phyloP scores from a whole-genome alignment of 30 jellyfish, hydroid and myxozoan genomes.

The Thelohanellus kitauei region DNA sequence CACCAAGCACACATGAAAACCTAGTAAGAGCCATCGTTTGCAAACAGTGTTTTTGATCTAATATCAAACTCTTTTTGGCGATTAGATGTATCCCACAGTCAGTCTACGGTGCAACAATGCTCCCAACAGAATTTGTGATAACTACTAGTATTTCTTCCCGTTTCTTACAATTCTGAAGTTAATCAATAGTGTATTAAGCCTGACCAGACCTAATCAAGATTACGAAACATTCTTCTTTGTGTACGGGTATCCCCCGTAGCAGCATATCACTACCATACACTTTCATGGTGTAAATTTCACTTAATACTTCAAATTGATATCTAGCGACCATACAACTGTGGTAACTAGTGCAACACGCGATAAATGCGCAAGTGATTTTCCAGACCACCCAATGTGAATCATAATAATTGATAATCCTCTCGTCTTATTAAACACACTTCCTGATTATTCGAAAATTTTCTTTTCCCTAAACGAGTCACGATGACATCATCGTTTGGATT shows the following conservation, averaged over 20 bases:
- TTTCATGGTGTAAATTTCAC: constrained; percentile 78
- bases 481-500: too few relatives aligned
- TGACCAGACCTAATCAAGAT: constrained; percentile 95
- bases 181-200: constrained; percentile 72
- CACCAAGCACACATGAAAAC: constrained; percentile 89
- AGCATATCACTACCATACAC: constrained; percentile 81
- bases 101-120: constrained; percentile 80
- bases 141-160: constrained; percentile 81
- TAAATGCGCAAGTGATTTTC: constrained; percentile 50
- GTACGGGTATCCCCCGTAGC: constrained; percentile 46
- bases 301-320: constrained; percentile 46
- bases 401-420: constrained; percentile 63
- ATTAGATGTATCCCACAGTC: constrained; percentile 82
- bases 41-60: constrained; percentile 91
- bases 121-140: constrained; percentile 69
- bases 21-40: constrained; percentile 43
- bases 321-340: constrained; percentile 97
- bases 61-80: constrained; percentile 84
- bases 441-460: constrained; percentile 94
- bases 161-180: constrained; percentile 56
- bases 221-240: constrained; percentile 78
- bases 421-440: constrained; percentile 44
- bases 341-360: constrained; percentile 90
- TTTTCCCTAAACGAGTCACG: constrained; percentile 66
- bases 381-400: constrained; percentile 49